Evolutionary conservation across 2,797 vertebrate species (phyloP).

Genomic region (Discoglossus pictus): DNA sequence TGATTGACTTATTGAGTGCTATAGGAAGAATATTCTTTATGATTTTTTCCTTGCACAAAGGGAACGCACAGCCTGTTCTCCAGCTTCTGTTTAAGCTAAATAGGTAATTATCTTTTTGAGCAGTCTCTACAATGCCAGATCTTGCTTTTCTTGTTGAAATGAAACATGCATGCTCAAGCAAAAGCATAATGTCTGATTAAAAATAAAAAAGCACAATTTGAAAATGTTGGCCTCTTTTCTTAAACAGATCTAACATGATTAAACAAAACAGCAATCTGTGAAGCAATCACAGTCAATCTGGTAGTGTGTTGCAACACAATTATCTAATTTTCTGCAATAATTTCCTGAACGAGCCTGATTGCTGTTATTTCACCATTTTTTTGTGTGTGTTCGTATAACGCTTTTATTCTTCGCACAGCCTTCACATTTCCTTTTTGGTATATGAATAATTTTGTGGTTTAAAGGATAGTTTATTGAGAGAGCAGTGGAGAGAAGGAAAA

Average conservation of each 20-base stretch:
- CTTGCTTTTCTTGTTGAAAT: constrained; percentile 9
- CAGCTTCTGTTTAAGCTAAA: background rate
- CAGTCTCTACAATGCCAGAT: constrained; percentile 5
- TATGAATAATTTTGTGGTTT: constrained; percentile 43
- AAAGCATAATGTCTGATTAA: constrained; percentile 32
- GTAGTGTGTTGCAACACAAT: constrained; percentile 56
- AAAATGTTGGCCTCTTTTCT: background rate
- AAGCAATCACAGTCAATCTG: constrained; percentile 56
- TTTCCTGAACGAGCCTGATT: constrained; percentile 60
- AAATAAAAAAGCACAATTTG: constrained; percentile 1
- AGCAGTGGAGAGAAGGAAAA: background rate
- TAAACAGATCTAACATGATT: constrained; percentile 45
- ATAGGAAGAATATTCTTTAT: background rate
- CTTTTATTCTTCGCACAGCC: constrained; percentile 41
- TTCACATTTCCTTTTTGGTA: constrained; percentile 52
- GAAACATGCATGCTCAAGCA: constrained; percentile 4
- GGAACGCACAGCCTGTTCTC: background rate
- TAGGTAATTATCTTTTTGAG: constrained; percentile 8
- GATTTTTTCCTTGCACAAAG: background rate
- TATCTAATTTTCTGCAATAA: constrained; percentile 66
- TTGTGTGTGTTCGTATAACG: constrained; percentile 50
- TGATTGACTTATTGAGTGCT: background rate
- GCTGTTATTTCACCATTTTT: constrained; percentile 45
- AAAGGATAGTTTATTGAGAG: constrained; percentile 15
- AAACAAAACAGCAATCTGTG: constrained; percentile 54